Conservation (phyloP, 2,797 vertebrate species). For the Malurus splendens region DNA sequence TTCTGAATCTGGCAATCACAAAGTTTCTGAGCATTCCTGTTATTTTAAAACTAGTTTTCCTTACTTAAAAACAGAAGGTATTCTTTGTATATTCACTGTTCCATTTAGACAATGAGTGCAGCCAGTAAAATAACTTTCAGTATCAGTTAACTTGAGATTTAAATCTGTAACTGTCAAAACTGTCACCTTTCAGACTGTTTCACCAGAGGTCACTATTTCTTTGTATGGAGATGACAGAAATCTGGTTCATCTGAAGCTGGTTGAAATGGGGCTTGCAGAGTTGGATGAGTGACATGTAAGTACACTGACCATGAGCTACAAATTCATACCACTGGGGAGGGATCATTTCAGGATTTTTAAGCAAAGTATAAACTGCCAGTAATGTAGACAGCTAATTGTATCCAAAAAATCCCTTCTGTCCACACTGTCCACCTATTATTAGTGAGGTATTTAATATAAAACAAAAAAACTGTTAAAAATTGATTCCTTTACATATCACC, state of each 20-base stretch:
- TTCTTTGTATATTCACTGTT: background rate
- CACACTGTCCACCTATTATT: background rate
- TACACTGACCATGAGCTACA: background rate
- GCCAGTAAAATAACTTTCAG: background rate
- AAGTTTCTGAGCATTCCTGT: background rate
- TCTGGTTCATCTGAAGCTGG: constrained; percentile 78
- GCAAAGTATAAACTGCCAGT: background rate
- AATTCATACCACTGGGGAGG: background rate
- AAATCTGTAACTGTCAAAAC: background rate
- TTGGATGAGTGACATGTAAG: constrained; percentile 68
- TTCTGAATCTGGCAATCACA: background rate
- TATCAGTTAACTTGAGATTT: background rate
- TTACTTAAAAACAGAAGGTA: background rate
- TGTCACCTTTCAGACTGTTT: constrained; percentile 51
- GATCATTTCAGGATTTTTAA: background rate
- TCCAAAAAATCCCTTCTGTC: background rate
- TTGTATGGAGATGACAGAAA: constrained; percentile 75
- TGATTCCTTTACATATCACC: fast-evolving
- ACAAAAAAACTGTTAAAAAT: background rate
- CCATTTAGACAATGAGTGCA: background rate
- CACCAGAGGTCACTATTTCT: constrained; percentile 75
- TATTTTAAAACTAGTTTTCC: background rate
- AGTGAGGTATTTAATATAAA: background rate
- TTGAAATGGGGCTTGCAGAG: constrained; percentile 82
- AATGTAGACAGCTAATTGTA: background rate